Evolutionary conservation across 2,888 invertebrate species (phyloP), one percentile per base, ranked within the genome.

Genomic region (Nemapogon koenigi): DNA sequence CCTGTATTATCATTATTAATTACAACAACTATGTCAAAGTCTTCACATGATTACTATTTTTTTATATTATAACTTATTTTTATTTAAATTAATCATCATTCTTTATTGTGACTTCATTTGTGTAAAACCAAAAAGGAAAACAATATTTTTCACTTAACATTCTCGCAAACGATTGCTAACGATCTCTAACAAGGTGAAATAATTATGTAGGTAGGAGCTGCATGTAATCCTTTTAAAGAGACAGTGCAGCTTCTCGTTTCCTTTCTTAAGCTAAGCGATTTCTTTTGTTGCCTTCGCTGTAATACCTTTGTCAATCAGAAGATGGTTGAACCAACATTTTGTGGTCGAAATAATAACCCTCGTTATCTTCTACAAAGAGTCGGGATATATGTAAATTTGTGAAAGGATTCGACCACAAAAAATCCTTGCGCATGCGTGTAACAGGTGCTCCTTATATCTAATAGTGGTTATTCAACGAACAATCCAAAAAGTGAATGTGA

Each of bases 261-360:
- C 11, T 59, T 57, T 51, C 36, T 36, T 19, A 35, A 49, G 49
- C 51, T 57, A 61, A 31, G 31, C 31, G 16, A 31, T 59, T 60
- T 19, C 53, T 53, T 59, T 61, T 59, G 59, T 63, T 62, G 59
- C 63, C 48, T 51, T 59, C 51, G 19, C 33, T 48, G 48, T 47
- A 50, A 50, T 55, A 48, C 62, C 55, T 59, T 68, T 70, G 70
- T 73, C 73, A 73, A 70, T 72, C 71, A 65, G n/a, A 53, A 58
- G 59, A 55, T 56, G 57, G 59, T 59, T 66, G 61, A 59, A 57
- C 62, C 58, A 53, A 62, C 53, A 59, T 63, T 70, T 68, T 73
- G 73, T 68, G 75, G 73, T 72, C 58, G 57, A 69, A 65, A 69
- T 75, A 75, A 76, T 72, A 66, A 63, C 61, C 62, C 65, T 73